A percentile compares a stretch with the other conserved stretches of the same genome.
These are phyloP conservation scores for Geotrypetes seraphini DNA, from an alignment of 2,797 vertebrate genomes.

Conservation along the genomic window DNA sequence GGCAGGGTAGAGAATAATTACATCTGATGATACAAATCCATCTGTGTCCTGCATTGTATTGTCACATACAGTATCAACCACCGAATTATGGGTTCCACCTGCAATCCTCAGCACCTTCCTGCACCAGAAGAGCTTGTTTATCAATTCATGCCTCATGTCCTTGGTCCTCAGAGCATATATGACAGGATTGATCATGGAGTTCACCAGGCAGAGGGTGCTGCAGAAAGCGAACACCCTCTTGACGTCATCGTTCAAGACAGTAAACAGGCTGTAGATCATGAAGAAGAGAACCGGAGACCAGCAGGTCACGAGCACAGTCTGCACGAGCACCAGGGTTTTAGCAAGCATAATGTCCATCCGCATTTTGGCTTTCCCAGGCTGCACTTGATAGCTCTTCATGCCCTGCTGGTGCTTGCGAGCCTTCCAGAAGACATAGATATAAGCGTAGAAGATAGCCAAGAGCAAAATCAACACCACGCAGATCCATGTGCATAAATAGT, in stretches of 20 bases:
- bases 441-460: constrained; percentile 64
- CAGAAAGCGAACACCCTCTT: constrained; percentile 80
- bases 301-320: constrained; percentile 68
- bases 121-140: constrained; percentile 16
- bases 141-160: constrained; percentile 61
- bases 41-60: rapidly evolving
- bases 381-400: constrained; percentile 47
- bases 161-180: constrained; percentile 77
- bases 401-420: constrained; percentile 68
- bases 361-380: constrained; percentile 40
- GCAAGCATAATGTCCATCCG: constrained; percentile 80
- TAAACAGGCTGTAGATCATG: constrained; percentile 65
- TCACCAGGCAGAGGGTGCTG: constrained; percentile 80
- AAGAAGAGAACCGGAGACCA: constrained; percentile 76
- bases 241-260: constrained; percentile 29
- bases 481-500: constrained; percentile 71
- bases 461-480: constrained; percentile 58
- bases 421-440: constrained; percentile 71
- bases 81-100: constrained; percentile 24
- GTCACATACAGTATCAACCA: constrained; percentile 1
- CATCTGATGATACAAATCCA: rapidly evolving
- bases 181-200: constrained; percentile 79
- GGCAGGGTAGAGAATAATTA: rapidly evolving
- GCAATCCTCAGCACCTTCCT: constrained; percentile 2
- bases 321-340: constrained; percentile 74